Base-by-base conservation (phyloP, 92 coral and sea anemone species). In the Diadumene lineata region DNA sequence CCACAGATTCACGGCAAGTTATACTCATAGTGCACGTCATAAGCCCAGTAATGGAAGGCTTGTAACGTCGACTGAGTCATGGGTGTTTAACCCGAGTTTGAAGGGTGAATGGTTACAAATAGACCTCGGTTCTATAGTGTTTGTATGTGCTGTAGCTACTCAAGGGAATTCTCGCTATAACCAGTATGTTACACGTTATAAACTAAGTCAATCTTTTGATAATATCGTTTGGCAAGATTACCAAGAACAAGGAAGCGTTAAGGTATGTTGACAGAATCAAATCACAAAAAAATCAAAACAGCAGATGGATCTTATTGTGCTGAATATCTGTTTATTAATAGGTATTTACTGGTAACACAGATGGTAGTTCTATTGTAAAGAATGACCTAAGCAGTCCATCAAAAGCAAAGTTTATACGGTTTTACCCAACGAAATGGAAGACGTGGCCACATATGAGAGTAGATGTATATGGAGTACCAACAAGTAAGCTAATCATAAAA, bases 1-100 rank as follows among this genome's bases (percentile, higher is more conserved):
- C 58, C 57, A 78, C 68, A 48, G 82, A 44, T 78, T 78, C 50
- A 24, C 69, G 2, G 82, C 82, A 16, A 68, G 67, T 1, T 69
- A 75, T 1, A 27, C 0, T 8, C 43, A 34, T 34, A 15, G 26
- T 26, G 4, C 0, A 3, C 28, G 22, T 11, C 56, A 34, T 60
- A 31, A 7, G 8, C 82, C 82, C 1, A 34, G 46, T 68, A 32
- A 68, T 2, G 82, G 66, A 28, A 78, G 82, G 51, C 61, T 66
- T 3, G 9, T 21, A 1, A 22, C 30, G 38, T 2, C 50, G 26
- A 33, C 0, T 0, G 7, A 0, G 21, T 75, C 68, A 1, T 81
- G 85, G 85, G 64, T 44, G 30, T 74, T 80, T 27, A 3, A 7
- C 8, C 1, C n/a, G 26, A 0, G 0, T 1, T 15, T 19, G 3